phyloP scores from a whole-genome alignment of 2,113 vertebrate genomes.

The Cepphus grylle region DNA sequence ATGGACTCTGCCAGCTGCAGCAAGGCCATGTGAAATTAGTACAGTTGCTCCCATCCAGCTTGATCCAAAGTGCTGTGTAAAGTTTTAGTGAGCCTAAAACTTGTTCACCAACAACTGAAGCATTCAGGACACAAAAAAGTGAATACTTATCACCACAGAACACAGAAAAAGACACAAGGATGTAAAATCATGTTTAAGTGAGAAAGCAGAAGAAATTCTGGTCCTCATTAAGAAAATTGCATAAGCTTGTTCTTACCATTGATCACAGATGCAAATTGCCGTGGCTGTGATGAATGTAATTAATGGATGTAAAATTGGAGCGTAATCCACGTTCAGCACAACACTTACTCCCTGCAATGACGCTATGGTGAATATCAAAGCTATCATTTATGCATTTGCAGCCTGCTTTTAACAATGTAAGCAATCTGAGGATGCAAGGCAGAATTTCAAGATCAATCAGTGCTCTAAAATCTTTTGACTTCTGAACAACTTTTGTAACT shows the following conservation, averaged over 20 bases:
- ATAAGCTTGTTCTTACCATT: background rate
- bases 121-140: background rate
- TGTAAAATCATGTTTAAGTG: background rate
- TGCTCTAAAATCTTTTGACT: background rate
- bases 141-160: background rate
- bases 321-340: background rate
- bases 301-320: background rate
- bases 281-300: background rate
- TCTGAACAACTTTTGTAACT: background rate
- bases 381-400: background rate
- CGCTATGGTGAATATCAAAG: background rate
- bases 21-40: background rate
- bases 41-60: accelerated
- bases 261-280: background rate
- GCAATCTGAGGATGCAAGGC: background rate
- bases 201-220: background rate
- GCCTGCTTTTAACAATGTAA: background rate
- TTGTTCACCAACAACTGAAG: background rate
- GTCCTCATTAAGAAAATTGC: background rate
- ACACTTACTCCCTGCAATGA: background rate
- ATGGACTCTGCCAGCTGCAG: background rate
- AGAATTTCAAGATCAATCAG: background rate
- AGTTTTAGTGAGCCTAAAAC: background rate
- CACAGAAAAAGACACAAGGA: background rate
- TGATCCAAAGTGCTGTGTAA: background rate